Percentiles rank a stretch among this genome's conserved stretches.
These are phyloP conservation scores for Conops quadrifasciatus DNA, from an alignment of 2,888 invertebrate species.

Conservation along the genomic window DNA sequence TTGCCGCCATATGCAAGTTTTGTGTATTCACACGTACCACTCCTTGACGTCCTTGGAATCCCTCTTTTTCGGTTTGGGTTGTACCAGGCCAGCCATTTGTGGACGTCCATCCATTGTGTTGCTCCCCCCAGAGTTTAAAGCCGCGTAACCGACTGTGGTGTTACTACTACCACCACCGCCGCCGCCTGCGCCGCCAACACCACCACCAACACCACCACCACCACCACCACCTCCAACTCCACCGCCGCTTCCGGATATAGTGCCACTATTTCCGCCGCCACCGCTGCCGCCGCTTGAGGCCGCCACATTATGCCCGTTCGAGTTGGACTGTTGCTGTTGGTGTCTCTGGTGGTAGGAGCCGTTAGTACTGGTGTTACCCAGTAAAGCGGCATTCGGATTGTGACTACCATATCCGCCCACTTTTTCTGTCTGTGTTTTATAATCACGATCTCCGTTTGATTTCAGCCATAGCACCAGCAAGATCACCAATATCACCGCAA, in stretches of 20 bases:
- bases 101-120: slow-evolving; percentile 64
- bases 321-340: slow-evolving; percentile 53
- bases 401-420: slow-evolving; percentile 71
- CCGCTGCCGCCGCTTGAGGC: slow-evolving; percentile 29
- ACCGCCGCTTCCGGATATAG: slow-evolving; percentile 38
- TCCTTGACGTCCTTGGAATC: slow-evolving; percentile 92
- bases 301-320: slow-evolving; percentile 48
- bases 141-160: neutral
- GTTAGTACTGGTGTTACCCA: slow-evolving; percentile 71
- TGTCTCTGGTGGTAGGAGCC: slow-evolving; percentile 66
- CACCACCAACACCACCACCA: slow-evolving; percentile 36
- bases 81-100: slow-evolving; percentile 64
- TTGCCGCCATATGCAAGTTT: neutral
- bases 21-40: slow-evolving; percentile 85
- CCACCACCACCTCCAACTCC: neutral
- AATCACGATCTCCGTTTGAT: slow-evolving; percentile 86
- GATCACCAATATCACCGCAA: slow-evolving; percentile 89
- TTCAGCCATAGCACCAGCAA: slow-evolving; percentile 89
- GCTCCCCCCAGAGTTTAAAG: slow-evolving; percentile 33
- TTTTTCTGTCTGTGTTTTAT: slow-evolving; percentile 89
- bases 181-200: slow-evolving; percentile 57
- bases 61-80: slow-evolving; percentile 73
- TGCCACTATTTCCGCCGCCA: slow-evolving; percentile 33
- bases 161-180: slow-evolving; percentile 46
- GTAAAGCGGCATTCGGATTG: slow-evolving; percentile 80